A percentile compares a stretch with the other conserved stretches of the same genome.
phyloP scores from a whole-genome alignment of 2,888 invertebrate genomes.

The Octonoba sinensis region DNA sequence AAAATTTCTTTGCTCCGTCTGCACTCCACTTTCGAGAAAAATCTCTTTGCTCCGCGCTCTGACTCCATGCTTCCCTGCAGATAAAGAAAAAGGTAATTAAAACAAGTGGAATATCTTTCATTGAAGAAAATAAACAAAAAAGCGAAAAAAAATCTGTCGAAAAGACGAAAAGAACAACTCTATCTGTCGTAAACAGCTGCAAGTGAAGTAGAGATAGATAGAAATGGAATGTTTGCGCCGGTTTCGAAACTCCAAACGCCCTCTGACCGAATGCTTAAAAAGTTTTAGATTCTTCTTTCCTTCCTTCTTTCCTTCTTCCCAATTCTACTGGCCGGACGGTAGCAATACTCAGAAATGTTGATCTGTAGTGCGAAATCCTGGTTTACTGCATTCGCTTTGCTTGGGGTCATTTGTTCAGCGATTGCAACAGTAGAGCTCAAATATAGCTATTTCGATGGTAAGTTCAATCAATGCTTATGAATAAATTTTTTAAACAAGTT shows the following conservation, averaged over 20 bases:
- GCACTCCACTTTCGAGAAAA: too few relatives aligned
- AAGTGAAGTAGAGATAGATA: constrained; percentile 23
- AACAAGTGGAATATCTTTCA: too few relatives aligned
- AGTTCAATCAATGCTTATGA: neutral
- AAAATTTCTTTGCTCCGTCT: too few relatives aligned
- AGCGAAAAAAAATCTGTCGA: too few relatives aligned
- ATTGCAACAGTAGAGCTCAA: neutral
- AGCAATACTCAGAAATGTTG: neutral
- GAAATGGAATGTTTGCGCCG: constrained; percentile 20
- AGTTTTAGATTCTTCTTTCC: neutral
- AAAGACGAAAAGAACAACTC: constrained; percentile 14
- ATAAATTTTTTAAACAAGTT: too few relatives aligned
- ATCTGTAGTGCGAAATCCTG: neutral
- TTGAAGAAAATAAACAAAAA: too few relatives aligned
- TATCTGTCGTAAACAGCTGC: constrained; percentile 19
- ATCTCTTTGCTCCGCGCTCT: too few relatives aligned
- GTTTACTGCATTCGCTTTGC: neutral
- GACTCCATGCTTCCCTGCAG: neutral
- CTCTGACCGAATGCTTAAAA: neutral
- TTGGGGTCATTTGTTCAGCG: neutral
- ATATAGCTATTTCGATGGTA: constrained; percentile 54
- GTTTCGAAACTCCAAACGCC: constrained; percentile 3
- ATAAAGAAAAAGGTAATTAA: neutral
- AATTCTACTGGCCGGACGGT: neutral
- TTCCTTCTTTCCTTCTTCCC: neutral